Evolutionary conservation across 2,113 vertebrate genomes (phyloP).

Genomic region (Antechinus stuartii): DNA sequence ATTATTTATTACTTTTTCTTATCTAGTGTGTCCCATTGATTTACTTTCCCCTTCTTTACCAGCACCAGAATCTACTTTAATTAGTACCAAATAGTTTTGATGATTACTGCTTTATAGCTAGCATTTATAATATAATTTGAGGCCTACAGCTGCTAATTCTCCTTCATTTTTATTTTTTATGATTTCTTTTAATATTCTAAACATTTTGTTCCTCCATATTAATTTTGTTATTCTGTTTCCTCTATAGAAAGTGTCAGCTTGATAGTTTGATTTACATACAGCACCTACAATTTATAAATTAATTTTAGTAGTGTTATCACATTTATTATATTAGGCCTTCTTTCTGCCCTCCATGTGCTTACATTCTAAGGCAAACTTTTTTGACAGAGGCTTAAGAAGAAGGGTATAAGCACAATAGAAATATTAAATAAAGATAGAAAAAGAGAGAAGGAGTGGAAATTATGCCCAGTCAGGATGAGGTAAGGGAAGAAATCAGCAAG

Average conservation of each 20-base stretch:
- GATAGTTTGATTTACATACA: not conserved
- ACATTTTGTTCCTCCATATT: not conserved
- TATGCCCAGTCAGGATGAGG: not conserved
- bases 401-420: not conserved
- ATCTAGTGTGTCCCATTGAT: not conserved
- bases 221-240: not conserved
- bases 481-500: not conserved
- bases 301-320: too few relatives aligned
- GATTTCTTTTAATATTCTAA: not conserved
- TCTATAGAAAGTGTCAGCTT: not conserved
- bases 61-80: not conserved
- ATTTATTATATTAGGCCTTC: not conserved
- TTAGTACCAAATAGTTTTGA: not conserved
- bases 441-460: not conserved
- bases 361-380: not conserved
- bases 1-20: not conserved
- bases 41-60: not conserved
- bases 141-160: not conserved
- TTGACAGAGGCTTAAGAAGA: not conserved
- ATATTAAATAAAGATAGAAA: not conserved
- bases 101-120: not conserved
- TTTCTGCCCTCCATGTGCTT: not conserved
- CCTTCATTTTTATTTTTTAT: not conserved
- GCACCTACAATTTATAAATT: not conserved
- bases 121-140: not conserved